Percentiles rank a stretch among this genome's conserved stretches.
phyloP scores from a whole-genome alignment of 2,113 vertebrate genomes.

The Willisornis vidua region DNA sequence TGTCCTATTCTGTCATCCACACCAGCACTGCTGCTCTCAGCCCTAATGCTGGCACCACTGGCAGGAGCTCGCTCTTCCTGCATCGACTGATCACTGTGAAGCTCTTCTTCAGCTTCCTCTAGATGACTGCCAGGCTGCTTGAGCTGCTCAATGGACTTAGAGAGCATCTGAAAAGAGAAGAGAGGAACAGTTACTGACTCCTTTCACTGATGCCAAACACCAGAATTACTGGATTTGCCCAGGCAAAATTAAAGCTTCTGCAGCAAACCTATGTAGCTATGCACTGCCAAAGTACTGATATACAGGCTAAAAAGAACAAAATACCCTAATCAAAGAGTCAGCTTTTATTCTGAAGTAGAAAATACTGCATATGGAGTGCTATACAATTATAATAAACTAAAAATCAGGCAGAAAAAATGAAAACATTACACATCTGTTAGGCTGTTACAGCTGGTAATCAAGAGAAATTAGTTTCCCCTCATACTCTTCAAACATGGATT shows the following conservation, averaged over 20 bases:
- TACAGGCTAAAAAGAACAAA: background rate
- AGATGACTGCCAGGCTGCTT: constrained; percentile 91
- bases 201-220: background rate
- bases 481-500: background rate
- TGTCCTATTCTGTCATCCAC: constrained; percentile 76
- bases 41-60: constrained; percentile 82
- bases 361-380: background rate
- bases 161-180: constrained; percentile 87
- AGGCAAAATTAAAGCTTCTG: background rate
- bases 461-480: background rate
- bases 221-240: background rate
- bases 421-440: background rate
- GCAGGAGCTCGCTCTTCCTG: constrained; percentile 87
- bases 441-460: background rate
- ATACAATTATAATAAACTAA: background rate
- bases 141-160: constrained; percentile 96
- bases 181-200: background rate
- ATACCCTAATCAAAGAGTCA: background rate
- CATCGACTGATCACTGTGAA: constrained; percentile 82
- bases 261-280: background rate
- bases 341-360: background rate
- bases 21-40: constrained; percentile 80
- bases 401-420: background rate
- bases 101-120: constrained; percentile 94
- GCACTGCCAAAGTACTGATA: background rate